Base-by-base conservation (phyloP, 37 sponge, comb jelly and placozoan genomes). In the Ianthella basta region DNA sequence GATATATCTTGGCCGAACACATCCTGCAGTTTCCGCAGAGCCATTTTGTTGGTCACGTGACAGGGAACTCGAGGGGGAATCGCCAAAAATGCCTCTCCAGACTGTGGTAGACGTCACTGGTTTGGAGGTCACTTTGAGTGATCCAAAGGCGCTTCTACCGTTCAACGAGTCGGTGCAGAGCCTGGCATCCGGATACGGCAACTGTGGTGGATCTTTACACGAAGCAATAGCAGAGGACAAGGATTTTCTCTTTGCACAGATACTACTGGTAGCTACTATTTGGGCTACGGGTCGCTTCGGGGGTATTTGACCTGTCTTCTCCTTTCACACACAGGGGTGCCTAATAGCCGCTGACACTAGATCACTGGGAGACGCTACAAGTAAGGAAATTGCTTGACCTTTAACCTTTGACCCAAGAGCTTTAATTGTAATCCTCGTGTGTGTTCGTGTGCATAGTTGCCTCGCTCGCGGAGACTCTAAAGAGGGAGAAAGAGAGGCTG, bases 191-290 rank as follows among this genome's bases (percentile, higher is more conserved):
- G 40, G 41, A 39, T 44, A 44, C 32, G 78, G 78, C 2, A 50
- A 36, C 21, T 36, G 38, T 21, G 53, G 20, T 8, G 21, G 18
- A 19, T 4, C 37, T 5, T 4, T 75, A 3, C 25, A 75, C 37
- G 78, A 53, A 36, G 78, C 78, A 24, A 13, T 36, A 4, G 33
- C 44, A 30, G 1, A 41, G 25, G 78, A 75, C 53, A 1, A 50
- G 6, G 78, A 75, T 4, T 75, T 75, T 14, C 24, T 75, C 38
- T 75, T 75, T 41, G 53, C 78, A 4, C 78, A 75, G 53, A 24
- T 75, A 0, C 15, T 75, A 19, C 21, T 75, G 37, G 78, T 75
- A 36, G 40, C 25, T 3, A 44, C 3, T n/a, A n/a, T n/a, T n/a
- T n/a, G n/a, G n/a, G n/a, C n/a, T n/a, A n/a, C n/a, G n/a, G n/a